Percentiles rank a stretch among this genome's conserved stretches.
Conservation (phyloP, 2,888 invertebrate genomes). For the Esperia sulphurella region DNA sequence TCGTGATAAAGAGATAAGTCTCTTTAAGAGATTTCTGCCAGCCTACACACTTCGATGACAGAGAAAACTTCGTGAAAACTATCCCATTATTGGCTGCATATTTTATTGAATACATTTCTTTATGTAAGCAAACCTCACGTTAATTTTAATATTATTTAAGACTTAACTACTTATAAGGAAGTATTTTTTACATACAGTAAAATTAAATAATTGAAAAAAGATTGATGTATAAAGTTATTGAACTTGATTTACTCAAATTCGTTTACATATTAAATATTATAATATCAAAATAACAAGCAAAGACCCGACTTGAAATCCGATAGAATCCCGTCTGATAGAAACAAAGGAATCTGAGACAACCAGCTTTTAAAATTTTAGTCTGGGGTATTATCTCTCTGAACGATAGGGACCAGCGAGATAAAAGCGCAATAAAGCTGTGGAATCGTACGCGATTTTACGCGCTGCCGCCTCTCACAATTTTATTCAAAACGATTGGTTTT, state of each 20-base stretch:
- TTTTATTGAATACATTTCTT: too few species aligned
- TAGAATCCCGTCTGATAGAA: conserved; percentile 28
- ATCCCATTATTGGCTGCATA: too few species aligned
- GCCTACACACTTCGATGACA: too few species aligned
- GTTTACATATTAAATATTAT: conserved; percentile 6
- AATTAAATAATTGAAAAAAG: too few species aligned
- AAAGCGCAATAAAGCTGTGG: conserved; percentile 7
- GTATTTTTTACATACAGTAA: too few species aligned
- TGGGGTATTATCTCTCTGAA: conserved; percentile 26
- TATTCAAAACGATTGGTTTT: background rate
- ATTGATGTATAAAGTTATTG: too few species aligned
- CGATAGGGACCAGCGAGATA: conserved; percentile 15
- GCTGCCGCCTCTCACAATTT: background rate
- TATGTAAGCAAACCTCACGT: too few species aligned
- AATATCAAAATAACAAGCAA: conserved; percentile 16
- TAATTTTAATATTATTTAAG: too few species aligned
- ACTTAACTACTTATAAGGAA: too few species aligned
- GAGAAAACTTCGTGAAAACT: too few species aligned
- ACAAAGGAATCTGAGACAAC: conserved; percentile 25
- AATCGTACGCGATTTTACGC: background rate
- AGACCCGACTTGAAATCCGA: conserved; percentile 21
- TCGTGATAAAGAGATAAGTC: too few species aligned
- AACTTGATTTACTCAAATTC: background rate
- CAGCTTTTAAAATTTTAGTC: conserved; percentile 34
- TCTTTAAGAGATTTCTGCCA: too few species aligned